Evolutionary conservation across 2,888 invertebrate species (phyloP).

Genomic region (Cryptocheilus praepositus): DNA sequence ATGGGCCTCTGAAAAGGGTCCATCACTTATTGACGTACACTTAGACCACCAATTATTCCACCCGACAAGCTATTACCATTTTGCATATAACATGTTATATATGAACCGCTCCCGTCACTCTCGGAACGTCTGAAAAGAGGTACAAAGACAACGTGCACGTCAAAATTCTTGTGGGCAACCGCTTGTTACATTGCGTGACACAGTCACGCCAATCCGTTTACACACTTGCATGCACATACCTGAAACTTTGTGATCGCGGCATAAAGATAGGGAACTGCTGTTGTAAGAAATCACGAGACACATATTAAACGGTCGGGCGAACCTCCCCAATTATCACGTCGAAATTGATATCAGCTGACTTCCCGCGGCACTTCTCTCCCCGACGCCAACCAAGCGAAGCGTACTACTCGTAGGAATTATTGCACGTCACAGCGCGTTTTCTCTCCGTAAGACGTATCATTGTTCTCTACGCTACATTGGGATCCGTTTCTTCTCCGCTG

Average conservation of each 20-base stretch:
- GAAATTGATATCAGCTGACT: constrained; percentile 4
- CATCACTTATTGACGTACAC: constrained; percentile 45
- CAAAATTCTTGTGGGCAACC: constrained; percentile 41
- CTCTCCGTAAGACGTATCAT: too few species aligned
- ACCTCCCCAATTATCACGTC: constrained; percentile 11
- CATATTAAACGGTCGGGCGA: constrained; percentile 37
- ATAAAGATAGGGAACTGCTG: constrained; percentile 28
- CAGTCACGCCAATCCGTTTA: constrained; percentile 38
- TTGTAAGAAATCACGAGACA: constrained; percentile 34
- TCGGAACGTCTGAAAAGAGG: constrained; percentile 33
- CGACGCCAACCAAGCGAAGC: too few species aligned
- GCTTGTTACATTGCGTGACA: constrained; percentile 49
- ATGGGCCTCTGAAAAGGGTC: constrained; percentile 24
- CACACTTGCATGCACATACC: constrained; percentile 38
- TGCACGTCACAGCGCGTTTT: too few species aligned
- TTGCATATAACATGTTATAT: constrained; percentile 46
- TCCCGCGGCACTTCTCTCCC: background rate
- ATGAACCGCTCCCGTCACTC: constrained; percentile 40
- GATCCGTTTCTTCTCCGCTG: background rate
- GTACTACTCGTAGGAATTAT: too few species aligned
- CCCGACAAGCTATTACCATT: constrained; percentile 44
- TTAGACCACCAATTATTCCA: constrained; percentile 48
- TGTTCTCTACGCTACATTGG: too few species aligned
- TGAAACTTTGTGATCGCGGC: constrained; percentile 36
- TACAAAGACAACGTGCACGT: constrained; percentile 41